phyloP scores from a whole-genome alignment of 2,888 invertebrate genomes.

The Drosophila differens region DNA sequence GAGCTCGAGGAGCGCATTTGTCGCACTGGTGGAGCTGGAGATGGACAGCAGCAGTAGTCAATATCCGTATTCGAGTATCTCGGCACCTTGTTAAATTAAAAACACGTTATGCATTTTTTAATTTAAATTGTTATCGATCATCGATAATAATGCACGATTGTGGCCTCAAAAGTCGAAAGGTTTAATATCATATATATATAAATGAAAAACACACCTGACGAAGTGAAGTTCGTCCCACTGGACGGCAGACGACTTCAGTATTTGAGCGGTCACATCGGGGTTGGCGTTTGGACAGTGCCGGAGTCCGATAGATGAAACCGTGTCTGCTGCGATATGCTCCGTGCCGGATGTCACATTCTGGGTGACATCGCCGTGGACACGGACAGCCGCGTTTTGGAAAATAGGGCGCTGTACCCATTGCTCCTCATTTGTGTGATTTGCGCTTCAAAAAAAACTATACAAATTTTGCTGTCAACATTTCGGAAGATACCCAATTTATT shows the following conservation, averaged over 20 bases:
- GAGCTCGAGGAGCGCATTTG: background rate
- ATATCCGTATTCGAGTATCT: background rate
- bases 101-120: background rate
- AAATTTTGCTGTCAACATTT: constrained; percentile 24
- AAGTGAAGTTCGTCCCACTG: background rate
- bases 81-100: background rate
- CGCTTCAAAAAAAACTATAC: background rate
- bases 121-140: background rate
- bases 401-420: constrained; percentile 34
- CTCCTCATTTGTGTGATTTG: constrained; percentile 15
- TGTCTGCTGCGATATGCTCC: background rate
- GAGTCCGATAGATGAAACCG: constrained; percentile 33
- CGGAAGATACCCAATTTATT: background rate
- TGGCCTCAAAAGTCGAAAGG: background rate
- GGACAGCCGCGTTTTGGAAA: background rate
- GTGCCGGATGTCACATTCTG: background rate
- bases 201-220: background rate
- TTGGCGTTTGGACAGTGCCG: background rate
- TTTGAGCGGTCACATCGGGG: background rate
- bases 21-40: background rate
- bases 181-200: background rate
- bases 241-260: background rate
- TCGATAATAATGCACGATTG: background rate
- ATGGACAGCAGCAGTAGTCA: background rate
- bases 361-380: background rate